Base-by-base conservation (phyloP, 2,797 vertebrate genomes). In the Sylvia borin region DNA sequence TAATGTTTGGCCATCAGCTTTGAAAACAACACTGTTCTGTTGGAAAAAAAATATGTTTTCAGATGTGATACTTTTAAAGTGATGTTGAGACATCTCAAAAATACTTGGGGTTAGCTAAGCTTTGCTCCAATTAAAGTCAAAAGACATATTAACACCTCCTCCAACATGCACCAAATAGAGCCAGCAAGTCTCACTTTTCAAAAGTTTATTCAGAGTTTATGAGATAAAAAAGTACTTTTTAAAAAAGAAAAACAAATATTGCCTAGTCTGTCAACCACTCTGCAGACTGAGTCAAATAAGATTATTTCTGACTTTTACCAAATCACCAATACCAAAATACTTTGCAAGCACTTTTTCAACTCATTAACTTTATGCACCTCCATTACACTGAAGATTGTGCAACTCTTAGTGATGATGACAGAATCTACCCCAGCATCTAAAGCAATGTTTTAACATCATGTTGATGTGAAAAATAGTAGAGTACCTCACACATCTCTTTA, bases 231-330 rank as follows among this genome's bases (percentile, higher is more conserved):
- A 38, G 1, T 57, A 36, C 68, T 21, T 89, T 71, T 61, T 45
- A 67, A 93, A 90, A 89, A 64, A 61, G 36, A 74, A 60, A 73
- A 48, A 61, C 16, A 92, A 88, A 77, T 80, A 80, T 50, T 74
- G 25, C 15, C n/a, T 80, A 22, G 13, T 61, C 65, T 85, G 38
- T 38, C 65, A 89, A 54, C 38, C 10, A 1, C 38, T 89, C 67
- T 88, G 45, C 17, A 77, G 68, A 64, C 45, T 60, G 38, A 62
- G 40, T 81, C 77, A 74, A 61, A 43, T 21, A 72, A 34, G 43
- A 74, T 72, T 85, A 77, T 72, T 91, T 94, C 68, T 68, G 38
- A 61, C 13, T 87, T 94, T 80, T 95, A 79, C 54, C 47, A 68
- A n/a, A 77, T 73, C 72, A 71, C 32, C 26, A 26, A 32, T 65